phyloP scores from a whole-genome alignment of 2,888 invertebrate genomes.

The Dasysyrphus tricinctus region DNA sequence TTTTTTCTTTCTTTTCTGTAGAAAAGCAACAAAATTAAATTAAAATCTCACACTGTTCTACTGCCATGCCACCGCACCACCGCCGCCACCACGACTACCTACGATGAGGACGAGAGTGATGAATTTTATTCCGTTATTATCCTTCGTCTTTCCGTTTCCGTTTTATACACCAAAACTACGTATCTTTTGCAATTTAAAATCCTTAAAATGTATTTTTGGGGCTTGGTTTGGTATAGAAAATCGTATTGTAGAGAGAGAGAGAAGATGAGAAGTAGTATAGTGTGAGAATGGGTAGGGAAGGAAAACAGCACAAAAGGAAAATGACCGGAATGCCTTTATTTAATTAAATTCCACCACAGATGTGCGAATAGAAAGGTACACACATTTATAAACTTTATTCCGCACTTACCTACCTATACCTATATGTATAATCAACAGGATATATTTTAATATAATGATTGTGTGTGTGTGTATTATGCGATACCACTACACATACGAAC shows the following conservation, averaged over 20 bases:
- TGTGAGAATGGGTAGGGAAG: conserved; percentile 11
- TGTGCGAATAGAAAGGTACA: conserved; percentile 58
- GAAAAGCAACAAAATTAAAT: conserved; percentile 59
- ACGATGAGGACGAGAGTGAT: conserved; percentile 42
- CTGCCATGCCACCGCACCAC: neutral
- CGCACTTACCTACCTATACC: neutral
- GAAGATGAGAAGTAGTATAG: neutral
- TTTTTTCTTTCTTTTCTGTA: conserved; percentile 22
- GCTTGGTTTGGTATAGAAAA: neutral
- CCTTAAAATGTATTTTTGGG: conserved; percentile 49
- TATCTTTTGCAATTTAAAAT: conserved; percentile 67
- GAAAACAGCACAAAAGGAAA: conserved; percentile 64
- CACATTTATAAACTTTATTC: conserved; percentile 47
- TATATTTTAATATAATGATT: conserved; percentile 1
- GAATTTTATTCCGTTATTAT: conserved; percentile 70
- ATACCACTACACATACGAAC: neutral
- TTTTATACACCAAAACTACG: conserved; percentile 24
- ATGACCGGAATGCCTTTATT: conserved; percentile 75
- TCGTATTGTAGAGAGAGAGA: neutral
- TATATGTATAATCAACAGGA: conserved; percentile 45
- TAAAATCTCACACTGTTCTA: conserved; percentile 70
- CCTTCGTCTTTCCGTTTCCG: conserved; percentile 49
- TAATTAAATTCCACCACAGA: conserved; percentile 76
- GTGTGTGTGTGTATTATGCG: neutral
- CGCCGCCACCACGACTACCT: neutral